Evolutionary conservation across 2,113 vertebrate species (phyloP), one percentile per base, ranked within the genome.

Genomic region (Panurus biarmicus): DNA sequence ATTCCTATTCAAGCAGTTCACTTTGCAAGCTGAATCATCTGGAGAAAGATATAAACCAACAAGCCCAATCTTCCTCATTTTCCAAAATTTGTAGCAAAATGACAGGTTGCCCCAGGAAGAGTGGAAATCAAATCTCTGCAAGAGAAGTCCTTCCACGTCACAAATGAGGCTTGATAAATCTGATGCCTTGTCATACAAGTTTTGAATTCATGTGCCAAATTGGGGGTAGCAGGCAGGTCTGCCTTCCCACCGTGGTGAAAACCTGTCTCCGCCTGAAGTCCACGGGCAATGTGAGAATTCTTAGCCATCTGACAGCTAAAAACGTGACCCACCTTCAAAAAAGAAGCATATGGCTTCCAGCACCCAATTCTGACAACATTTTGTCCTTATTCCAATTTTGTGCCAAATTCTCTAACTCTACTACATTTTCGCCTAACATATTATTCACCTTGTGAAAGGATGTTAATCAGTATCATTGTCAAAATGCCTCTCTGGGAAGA

Each of bases 311-410:
- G 95, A 96, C 95, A 96, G 90, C 84, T 95, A 94, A 81, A 94
- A 95, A 96, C 31, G 86, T 94, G 94, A 94, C 95, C 94, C 95
- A 96, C 96, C 95, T 96, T 93, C 92, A 92, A 93, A 94, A 93
- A 92, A 82, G 84, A 89, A 95, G 42, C 95, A 96, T 96, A 95
- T 96, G 95, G 94, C 94, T 96, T 96, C 94, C 89, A 94, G 94
- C 90, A 95, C 95, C 89, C 92, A 90, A 87, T 80, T 92, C 94
- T 96, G 95, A 96, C 94, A 96, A 95, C 87, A 40, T 90, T 96
- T 96, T 96, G 96, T 95, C 94, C 94, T 96, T 92, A 90, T 90
- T 96, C 96, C 96, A 96, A 94, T 94, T 94, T 96, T 95, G 96
- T 95, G 96, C 95, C 95, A 95, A 96, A 95, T 95, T 94, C 89